Percentiles rank a stretch among this genome's conserved stretches.
Conservation (phyloP, 1,140 invertebrate species). For the Panulirus ornatus region DNA sequence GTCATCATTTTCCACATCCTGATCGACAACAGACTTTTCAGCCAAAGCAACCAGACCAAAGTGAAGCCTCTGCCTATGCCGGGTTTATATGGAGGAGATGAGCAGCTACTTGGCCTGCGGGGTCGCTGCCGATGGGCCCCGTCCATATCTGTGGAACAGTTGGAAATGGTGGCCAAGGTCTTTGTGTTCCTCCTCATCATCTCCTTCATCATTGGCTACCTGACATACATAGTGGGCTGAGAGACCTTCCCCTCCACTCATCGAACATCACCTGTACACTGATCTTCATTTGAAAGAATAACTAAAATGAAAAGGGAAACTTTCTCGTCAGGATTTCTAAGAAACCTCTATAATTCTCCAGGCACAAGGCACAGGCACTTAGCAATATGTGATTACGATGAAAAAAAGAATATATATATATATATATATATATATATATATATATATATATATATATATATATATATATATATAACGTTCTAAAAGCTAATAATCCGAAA, state of each 20-base stretch:
- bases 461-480: no score
- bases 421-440: no score
- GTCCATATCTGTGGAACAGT: not conserved
- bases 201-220: conserved; percentile 12
- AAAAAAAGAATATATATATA: no score
- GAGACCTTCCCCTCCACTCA: not conserved
- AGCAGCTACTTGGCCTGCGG: not conserved
- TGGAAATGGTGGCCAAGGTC: conserved; percentile 20
- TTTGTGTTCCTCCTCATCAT: not conserved
- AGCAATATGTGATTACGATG: no score
- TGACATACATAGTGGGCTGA: conserved; percentile 8
- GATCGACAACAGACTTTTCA: conserved; percentile 40
- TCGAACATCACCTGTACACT: no score
- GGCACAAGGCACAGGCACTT: no score
- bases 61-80: conserved; percentile 9
- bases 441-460: no score
- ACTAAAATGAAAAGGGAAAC: no score
- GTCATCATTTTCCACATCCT: conserved; percentile 52
- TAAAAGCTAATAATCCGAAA: no score
- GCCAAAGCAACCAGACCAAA: not conserved
- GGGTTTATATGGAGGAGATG: not conserved
- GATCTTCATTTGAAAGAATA: no score
- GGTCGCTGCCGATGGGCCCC: not conserved
- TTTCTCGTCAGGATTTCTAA: no score
- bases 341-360: no score